Evolutionary conservation across 2,113 vertebrate genomes (phyloP), one percentile per base, ranked within the genome.

Genomic region (Microcebus lehilahytsara): DNA sequence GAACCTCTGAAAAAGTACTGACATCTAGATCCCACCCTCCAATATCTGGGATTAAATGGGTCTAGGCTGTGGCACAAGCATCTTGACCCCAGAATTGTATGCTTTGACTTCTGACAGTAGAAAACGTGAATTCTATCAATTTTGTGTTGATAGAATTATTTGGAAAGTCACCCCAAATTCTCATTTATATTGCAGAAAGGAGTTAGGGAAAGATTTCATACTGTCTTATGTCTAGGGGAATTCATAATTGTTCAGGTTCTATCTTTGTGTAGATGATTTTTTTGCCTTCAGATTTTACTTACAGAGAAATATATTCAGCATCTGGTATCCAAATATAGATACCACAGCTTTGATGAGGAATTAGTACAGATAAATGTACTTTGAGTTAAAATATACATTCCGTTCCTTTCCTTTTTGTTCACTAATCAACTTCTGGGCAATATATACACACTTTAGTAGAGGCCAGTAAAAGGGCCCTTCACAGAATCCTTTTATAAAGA

Each of bases 231-330:
- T 60, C 58, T 51, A 2, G 3, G 72, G 34, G 16, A 71, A 67
- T 77, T 86, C 77, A 90, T 72, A 81, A 94, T 16, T 56, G 62
- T 51, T 93, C 37, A 87, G 16, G 13, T 46, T 92, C 7, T 81
- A 78, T 69, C 34, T 90, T 46, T 83, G 30, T 81, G 14, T 67
- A 83, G 22, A 23, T 62, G 78, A 51, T 86, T 74, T 67, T 75
- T 81, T 40, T 51, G 49, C 69, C 86, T 95, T 56, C 53, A 40
- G 81, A 85, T 72, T 84, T 78, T 58, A 93, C 71, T 92, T 92
- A 92, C 17, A 81, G 22, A 96, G 62, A 79, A 95, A 75, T 14
- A 67, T 9, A 49, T 34, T 93, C 46, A 81, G 9, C 27, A 95
- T 42, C 32, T 95, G 9, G 8, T 81, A 13, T 72, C 40, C 60